Percentiles rank a stretch among this genome's conserved stretches.
These are phyloP conservation scores for Hypocryptadius cinnamomeus DNA, from an alignment of 2,113 vertebrate genomes.

Conservation along the genomic window DNA sequence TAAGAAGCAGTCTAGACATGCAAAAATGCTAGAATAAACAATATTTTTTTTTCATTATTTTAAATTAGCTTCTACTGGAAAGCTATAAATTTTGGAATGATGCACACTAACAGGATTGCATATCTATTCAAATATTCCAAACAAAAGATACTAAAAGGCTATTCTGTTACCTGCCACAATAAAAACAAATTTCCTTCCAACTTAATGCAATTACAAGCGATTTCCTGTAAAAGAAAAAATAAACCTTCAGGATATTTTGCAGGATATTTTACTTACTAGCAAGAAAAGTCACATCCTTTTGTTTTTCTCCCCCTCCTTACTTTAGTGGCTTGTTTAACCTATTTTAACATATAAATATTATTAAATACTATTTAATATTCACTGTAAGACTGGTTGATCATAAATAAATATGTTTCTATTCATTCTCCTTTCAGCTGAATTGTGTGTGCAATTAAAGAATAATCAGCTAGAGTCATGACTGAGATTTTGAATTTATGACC, in stretches of 20 bases:
- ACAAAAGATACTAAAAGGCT: constrained; percentile 28
- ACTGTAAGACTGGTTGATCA: not conserved
- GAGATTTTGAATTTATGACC: not conserved
- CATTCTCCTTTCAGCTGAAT: not conserved
- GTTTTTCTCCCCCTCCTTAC: not conserved
- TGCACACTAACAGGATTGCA: constrained; percentile 13
- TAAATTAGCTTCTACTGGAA: constrained; percentile 49
- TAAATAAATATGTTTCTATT: not conserved
- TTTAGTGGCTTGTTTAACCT: not conserved
- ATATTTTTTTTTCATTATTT: constrained; percentile 52
- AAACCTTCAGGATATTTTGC: constrained; percentile 4
- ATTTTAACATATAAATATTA: not conserved
- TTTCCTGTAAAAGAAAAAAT: constrained; percentile 23
- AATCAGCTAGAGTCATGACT: not conserved
- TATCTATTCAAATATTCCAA: constrained; percentile 43
- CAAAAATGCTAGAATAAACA: constrained; percentile 65
- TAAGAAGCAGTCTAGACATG: constrained; percentile 44
- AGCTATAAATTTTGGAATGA: constrained; percentile 48
- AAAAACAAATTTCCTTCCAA: constrained; percentile 16
- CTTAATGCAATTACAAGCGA: constrained; percentile 45
- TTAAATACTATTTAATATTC: constrained; percentile 7
- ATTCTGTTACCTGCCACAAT: constrained; percentile 40
- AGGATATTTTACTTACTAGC: not conserved
- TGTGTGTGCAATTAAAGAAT: not conserved
- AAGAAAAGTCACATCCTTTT: not conserved